Conservation (phyloP, 1,140 invertebrate species). For the Trachymyrmex septentrionalis region DNA sequence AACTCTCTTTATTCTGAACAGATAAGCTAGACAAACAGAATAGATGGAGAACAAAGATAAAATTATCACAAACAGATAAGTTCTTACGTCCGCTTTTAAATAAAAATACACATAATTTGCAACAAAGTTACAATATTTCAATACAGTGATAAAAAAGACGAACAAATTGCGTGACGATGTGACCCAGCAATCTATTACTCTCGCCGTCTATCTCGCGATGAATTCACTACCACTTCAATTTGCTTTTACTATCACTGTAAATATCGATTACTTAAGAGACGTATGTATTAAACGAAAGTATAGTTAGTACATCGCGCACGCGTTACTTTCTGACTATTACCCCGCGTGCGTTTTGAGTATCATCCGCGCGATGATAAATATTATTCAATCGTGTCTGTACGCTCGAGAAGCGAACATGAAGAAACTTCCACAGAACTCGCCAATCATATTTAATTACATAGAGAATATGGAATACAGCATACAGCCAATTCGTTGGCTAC, state of each 20-base stretch:
- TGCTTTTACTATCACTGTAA: conserved; percentile 1
- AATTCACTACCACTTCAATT: conserved; percentile 9
- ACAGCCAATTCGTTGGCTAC: conserved; percentile 59
- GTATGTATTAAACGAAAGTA: conserved; percentile 30
- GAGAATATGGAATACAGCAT: conserved; percentile 53
- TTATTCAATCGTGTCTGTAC: conserved; percentile 11
- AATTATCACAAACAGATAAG: background rate
- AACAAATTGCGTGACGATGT: background rate
- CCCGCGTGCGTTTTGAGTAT: background rate
- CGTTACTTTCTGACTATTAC: background rate
- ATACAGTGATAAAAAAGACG: background rate
- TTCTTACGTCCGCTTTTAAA: background rate
- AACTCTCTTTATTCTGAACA: background rate
- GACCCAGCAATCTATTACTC: background rate
- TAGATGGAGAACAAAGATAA: background rate
- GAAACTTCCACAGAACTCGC: background rate
- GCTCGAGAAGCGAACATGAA: conserved; percentile 30
- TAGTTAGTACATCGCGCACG: conserved; percentile 25
- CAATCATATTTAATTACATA: conserved; percentile 28
- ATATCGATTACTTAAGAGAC: conserved; percentile 51
- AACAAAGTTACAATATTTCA: background rate
- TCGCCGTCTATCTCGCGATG: background rate
- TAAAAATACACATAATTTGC: background rate
- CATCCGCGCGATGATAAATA: background rate
- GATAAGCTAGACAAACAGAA: background rate